These are phyloP conservation scores for Ceratothoa steindachneri DNA, from an alignment of 2,888 invertebrate species.

Conservation along the genomic window DNA sequence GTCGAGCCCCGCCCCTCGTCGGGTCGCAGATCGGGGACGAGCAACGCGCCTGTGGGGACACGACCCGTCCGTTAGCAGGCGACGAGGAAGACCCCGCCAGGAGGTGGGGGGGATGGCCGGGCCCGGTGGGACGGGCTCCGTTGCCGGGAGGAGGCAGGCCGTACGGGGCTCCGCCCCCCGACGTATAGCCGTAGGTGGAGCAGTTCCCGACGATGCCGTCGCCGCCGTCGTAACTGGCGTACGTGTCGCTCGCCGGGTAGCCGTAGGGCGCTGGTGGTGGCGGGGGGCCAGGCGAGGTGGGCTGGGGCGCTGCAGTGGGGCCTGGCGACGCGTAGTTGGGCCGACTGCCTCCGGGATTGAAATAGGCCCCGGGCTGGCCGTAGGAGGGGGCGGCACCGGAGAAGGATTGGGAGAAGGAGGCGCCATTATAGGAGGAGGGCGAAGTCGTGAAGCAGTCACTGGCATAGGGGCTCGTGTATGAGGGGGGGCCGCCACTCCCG, in stretches of 20 bases:
- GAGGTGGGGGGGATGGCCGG: background rate
- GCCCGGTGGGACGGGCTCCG: background rate
- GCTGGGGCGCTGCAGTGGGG: too few relatives aligned
- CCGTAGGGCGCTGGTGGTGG: conserved; percentile 30
- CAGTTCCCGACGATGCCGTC: background rate
- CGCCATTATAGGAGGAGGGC: conserved; percentile 35
- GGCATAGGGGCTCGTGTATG: conserved; percentile 39
- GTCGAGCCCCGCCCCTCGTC: conserved; percentile 66
- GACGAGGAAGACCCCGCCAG: too few relatives aligned
- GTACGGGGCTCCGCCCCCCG: background rate
- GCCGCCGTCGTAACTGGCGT: background rate
- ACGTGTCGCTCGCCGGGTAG: conserved; percentile 17
- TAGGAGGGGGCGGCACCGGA: conserved; percentile 22
- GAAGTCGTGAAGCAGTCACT: conserved; percentile 44
- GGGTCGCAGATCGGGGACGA: conserved; percentile 59
- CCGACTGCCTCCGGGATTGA: conserved; percentile 33
- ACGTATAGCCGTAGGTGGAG: background rate
- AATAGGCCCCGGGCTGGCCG: conserved; percentile 29
- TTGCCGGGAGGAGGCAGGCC: too few relatives aligned
- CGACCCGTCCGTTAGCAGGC: background rate
- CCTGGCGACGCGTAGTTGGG: conserved; percentile 42
- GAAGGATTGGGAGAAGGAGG: conserved; percentile 40
- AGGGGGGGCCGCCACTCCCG: conserved; percentile 58
- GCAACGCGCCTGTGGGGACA: conserved; percentile 31
- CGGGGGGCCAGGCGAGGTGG: too few relatives aligned